phyloP scores from a whole-genome alignment of 2,888 invertebrate species.

The Andrena praecox region DNA sequence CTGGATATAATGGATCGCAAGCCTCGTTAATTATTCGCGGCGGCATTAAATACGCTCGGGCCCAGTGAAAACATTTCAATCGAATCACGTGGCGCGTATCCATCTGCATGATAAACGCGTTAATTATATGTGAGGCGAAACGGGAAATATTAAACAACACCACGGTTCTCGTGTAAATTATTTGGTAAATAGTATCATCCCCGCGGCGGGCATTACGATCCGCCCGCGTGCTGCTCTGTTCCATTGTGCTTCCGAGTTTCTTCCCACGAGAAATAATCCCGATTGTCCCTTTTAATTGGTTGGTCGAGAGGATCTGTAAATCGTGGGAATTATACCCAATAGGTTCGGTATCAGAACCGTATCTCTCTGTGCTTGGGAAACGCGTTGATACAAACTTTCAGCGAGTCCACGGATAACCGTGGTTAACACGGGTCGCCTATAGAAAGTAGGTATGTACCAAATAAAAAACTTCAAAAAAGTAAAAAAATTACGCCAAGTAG shows the following conservation, averaged over 20 bases:
- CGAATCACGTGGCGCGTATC: slow-evolving; percentile 29
- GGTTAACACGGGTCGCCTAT: neutral
- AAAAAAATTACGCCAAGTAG: too few species aligned
- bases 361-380: neutral
- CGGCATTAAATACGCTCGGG: slow-evolving; percentile 20
- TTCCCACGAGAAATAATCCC: slow-evolving; percentile 12
- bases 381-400: neutral
- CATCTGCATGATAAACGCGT: slow-evolving; percentile 46
- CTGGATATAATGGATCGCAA: slow-evolving; percentile 18
- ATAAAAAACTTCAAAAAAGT: too few species aligned
- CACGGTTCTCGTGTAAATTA: slow-evolving; percentile 24
- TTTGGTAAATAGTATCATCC: neutral
- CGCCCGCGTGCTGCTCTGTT: neutral
- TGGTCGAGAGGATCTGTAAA: slow-evolving; percentile 6
- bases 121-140: slow-evolving; percentile 39
- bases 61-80: slow-evolving; percentile 48
- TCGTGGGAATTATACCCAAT: neutral
- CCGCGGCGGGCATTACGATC: neutral
- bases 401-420: neutral
- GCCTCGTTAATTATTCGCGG: slow-evolving; percentile 36
- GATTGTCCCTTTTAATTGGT: slow-evolving; percentile 27
- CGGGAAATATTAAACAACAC: slow-evolving; percentile 27
- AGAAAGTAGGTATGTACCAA: too few species aligned
- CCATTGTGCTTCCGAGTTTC: slow-evolving; percentile 2
- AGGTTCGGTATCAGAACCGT: neutral